phyloP scores from a whole-genome alignment of 2,797 vertebrate genomes.

The Leptatherina wallacei region DNA sequence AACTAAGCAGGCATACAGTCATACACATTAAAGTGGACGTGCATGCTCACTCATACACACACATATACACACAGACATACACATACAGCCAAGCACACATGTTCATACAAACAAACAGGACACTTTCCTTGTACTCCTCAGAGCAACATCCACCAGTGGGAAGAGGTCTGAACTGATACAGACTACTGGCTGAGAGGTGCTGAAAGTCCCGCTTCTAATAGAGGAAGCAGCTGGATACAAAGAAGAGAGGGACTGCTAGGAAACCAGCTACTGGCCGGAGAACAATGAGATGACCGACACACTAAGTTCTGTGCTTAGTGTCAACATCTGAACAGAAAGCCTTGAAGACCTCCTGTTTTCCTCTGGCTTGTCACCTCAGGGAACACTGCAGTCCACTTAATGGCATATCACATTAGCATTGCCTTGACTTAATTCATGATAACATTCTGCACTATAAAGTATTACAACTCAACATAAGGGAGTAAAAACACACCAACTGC shows the following conservation, averaged over 20 bases:
- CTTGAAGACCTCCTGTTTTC: slow-evolving; percentile 28
- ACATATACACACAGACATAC: slow-evolving; percentile 26
- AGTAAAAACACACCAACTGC: slow-evolving; percentile 14
- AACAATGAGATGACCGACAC: slow-evolving; percentile 69
- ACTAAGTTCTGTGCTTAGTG: slow-evolving; percentile 14
- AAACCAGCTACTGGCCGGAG: slow-evolving; percentile 71
- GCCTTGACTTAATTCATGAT: slow-evolving; percentile 45
- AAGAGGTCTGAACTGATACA: slow-evolving; percentile 59
- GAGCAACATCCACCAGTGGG: slow-evolving; percentile 70
- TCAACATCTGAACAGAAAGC: slow-evolving; percentile 21
- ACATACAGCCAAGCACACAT: slow-evolving; percentile 16
- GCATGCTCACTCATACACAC: slow-evolving; percentile 7
- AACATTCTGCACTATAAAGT: slow-evolving; percentile 16
- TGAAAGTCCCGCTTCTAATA: slow-evolving; percentile 74
- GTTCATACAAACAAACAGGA: slow-evolving; percentile 64
- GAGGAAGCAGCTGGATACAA: slow-evolving; percentile 84
- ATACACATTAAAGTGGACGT: slow-evolving; percentile 17
- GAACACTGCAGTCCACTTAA: slow-evolving; percentile 46
- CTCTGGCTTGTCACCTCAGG: slow-evolving; percentile 46
- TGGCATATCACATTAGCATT: slow-evolving; percentile 54
- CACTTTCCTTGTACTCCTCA: slow-evolving; percentile 74
- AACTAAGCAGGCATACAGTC: slow-evolving; percentile 55
- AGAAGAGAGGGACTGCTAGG: slow-evolving; percentile 69
- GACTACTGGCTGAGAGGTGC: slow-evolving; percentile 67
- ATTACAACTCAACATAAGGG: slow-evolving; percentile 9